These are phyloP conservation scores for Vidua macroura DNA, from an alignment of 2,113 vertebrate species.

Conservation along the genomic window DNA sequence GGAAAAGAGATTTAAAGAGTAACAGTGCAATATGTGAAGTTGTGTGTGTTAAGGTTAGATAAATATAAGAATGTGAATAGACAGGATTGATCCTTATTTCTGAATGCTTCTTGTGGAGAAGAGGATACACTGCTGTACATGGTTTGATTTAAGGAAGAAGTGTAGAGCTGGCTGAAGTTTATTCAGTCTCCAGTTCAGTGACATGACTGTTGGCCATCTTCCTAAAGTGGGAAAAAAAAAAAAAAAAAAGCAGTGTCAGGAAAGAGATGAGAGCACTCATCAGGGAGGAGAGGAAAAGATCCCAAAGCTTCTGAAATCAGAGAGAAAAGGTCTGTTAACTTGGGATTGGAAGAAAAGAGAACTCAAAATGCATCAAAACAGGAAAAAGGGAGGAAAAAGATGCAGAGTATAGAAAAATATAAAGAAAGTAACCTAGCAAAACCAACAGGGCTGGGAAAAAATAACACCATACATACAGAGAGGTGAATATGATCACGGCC, in stretches of 20 bases:
- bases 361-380: not conserved
- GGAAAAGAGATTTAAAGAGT: not conserved
- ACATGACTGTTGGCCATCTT: not conserved
- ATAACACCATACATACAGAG: fast-evolving
- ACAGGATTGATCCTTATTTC: not conserved
- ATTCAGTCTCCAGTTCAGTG: not conserved
- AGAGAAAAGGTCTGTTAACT: not conserved
- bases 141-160: not conserved
- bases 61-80: not conserved
- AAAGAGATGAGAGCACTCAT: not conserved
- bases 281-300: not conserved
- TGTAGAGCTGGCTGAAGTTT: not conserved
- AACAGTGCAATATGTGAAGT: not conserved
- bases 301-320: not conserved
- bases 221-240: not conserved
- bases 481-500: not conserved
- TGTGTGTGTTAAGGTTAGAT: not conserved
- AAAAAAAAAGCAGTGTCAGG: not conserved
- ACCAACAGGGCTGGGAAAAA: not conserved
- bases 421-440: not conserved
- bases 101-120: not conserved
- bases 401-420: not conserved
- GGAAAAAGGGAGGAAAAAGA: not conserved
- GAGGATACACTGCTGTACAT: not conserved
- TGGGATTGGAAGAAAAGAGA: not conserved